Evolutionary conservation across 37 sponge, comb jelly and placozoan species (phyloP).

Genomic region (Oscarella lobularis): DNA sequence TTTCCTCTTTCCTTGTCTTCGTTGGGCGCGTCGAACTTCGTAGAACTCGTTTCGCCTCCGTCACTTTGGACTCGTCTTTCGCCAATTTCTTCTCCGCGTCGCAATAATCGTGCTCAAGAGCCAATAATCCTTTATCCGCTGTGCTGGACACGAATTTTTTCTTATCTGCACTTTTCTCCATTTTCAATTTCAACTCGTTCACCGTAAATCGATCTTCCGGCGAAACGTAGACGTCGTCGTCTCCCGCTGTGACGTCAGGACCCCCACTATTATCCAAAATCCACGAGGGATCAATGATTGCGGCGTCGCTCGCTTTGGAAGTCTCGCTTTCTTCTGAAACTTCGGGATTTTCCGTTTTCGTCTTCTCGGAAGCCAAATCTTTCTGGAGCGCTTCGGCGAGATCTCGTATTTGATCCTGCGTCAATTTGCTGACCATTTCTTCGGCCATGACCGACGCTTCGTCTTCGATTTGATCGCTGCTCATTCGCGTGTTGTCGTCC

Average conservation of each 20-base stretch:
- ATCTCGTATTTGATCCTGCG: not conserved
- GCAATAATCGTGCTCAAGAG: not conserved
- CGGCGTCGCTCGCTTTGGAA: not conserved
- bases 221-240: not conserved
- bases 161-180: not conserved
- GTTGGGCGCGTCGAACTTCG: not conserved
- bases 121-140: not conserved
- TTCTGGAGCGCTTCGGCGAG: not conserved
- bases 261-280: not conserved
- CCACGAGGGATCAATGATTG: not conserved
- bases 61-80: not conserved
- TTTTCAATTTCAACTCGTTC: not conserved
- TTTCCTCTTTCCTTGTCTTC: not conserved
- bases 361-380: not conserved
- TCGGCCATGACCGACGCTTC: not conserved
- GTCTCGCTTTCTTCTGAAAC: not conserved
- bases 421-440: not conserved
- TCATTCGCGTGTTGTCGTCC: no score
- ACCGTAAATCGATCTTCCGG: not conserved
- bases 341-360: not conserved
- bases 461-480: no score
- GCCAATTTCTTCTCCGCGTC: not conserved
- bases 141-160: not conserved
- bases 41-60: not conserved
- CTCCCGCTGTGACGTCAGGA: not conserved